These are phyloP conservation scores for Buphagus erythrorhynchus DNA, from an alignment of 2,797 vertebrate genomes.

Conservation along the genomic window DNA sequence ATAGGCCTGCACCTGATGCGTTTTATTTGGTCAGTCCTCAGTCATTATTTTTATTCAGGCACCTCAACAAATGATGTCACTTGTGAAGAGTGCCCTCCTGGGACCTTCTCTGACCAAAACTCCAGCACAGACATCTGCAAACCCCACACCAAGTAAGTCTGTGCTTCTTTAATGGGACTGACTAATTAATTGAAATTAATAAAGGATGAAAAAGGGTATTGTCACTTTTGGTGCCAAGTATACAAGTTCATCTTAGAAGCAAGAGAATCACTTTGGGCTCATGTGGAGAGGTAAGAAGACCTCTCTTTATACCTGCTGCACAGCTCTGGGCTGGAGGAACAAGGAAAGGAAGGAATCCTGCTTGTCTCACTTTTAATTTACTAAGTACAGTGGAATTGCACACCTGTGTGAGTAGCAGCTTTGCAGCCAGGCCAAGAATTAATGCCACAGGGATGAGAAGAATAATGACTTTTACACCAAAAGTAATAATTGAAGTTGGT, in stretches of 20 bases:
- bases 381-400: not conserved
- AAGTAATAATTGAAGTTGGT: not conserved
- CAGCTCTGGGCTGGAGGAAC: not conserved
- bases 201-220: not conserved
- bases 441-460: not conserved
- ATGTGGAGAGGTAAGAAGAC: not conserved
- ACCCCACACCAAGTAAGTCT: conserved; percentile 53
- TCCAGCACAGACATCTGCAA: conserved; percentile 41
- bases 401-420: not conserved
- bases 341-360: not conserved
- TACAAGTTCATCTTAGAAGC: not conserved
- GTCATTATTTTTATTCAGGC: not conserved
- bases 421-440: not conserved
- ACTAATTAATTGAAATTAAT: not conserved
- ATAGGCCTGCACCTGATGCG: fast-evolving
- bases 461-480: not conserved
- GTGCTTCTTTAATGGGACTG: not conserved
- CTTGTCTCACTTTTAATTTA: not conserved
- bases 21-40: not conserved
- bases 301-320: not conserved
- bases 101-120: conserved; percentile 16
- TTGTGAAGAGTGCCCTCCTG: conserved; percentile 42
- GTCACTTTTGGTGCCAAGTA: not conserved
- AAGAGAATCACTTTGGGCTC: not conserved
- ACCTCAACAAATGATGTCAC: conserved; percentile 41